Conservation (phyloP, 2,797 vertebrate species). For the Artibeus jamaicensis region DNA sequence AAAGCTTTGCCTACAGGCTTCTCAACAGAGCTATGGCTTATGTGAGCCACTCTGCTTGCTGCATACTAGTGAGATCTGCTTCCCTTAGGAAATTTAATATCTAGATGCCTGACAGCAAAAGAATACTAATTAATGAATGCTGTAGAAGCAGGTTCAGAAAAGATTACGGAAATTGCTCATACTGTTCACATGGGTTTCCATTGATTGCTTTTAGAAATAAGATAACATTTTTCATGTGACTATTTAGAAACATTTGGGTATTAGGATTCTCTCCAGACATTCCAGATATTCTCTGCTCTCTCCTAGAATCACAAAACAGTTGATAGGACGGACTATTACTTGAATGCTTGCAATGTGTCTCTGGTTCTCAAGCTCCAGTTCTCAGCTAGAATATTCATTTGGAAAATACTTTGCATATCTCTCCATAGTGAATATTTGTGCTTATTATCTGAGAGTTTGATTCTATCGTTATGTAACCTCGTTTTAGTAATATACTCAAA, state of each 20-base stretch:
- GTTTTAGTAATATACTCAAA: constrained; percentile 54
- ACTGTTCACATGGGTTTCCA: background rate
- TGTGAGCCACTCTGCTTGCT: background rate
- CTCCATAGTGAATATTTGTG: constrained; percentile 27
- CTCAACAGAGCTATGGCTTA: background rate
- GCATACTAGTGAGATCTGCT: background rate
- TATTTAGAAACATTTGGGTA: background rate
- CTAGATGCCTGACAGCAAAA: constrained; percentile 26
- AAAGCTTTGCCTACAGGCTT: background rate
- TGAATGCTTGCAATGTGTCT: constrained; percentile 9
- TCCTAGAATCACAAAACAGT: background rate
- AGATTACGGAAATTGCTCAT: constrained; percentile 55
- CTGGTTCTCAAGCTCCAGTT: constrained; percentile 33
- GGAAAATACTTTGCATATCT: constrained; percentile 23
- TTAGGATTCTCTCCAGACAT: constrained; percentile 15
- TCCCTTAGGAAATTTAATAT: constrained; percentile 36
- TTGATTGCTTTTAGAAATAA: constrained; percentile 44
- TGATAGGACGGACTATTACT: constrained; percentile 34
- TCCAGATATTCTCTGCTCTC: constrained; percentile 2
- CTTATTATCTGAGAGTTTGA: constrained; percentile 40
- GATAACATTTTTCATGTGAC: constrained; percentile 44
- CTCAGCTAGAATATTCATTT: constrained; percentile 52
- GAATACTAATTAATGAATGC: constrained; percentile 58
- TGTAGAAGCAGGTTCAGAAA: constrained; percentile 15
- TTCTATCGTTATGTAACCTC: constrained; percentile 38